These are phyloP conservation scores for Falco peregrinus DNA, from an alignment of 2,797 vertebrate genomes.

Conservation along the genomic window DNA sequence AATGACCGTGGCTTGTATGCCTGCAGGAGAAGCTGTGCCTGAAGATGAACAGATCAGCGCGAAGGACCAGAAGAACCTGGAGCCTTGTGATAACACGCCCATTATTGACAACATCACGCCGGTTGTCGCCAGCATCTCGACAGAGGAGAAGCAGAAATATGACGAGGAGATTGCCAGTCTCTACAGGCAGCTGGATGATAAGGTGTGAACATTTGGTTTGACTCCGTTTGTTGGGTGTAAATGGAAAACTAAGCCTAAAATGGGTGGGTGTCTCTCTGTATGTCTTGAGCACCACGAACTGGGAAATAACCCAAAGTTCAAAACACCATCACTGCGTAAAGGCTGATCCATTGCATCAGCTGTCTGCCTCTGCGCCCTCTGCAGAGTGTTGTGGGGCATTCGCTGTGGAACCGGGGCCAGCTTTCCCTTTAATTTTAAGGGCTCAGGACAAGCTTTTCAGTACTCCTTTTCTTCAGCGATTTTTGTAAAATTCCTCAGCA, in stretches of 20 bases:
- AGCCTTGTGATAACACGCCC: conserved; percentile 85
- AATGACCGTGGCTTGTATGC: background rate
- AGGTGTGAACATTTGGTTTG: conserved; percentile 74
- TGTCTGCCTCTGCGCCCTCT: background rate
- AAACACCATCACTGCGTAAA: background rate
- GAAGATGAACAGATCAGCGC: conserved; percentile 87
- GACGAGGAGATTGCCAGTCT: conserved; percentile 87
- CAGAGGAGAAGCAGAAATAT: conserved; percentile 82
- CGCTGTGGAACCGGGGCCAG: background rate
- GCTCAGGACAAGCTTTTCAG: background rate
- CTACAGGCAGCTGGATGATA: conserved; percentile 93
- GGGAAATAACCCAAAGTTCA: background rate
- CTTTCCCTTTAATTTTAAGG: background rate
- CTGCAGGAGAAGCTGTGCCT: conserved; percentile 87
- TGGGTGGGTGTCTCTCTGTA: background rate
- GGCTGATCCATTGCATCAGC: background rate
- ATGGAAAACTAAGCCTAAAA: background rate
- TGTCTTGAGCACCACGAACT: rapidly evolving
- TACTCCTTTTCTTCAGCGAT: background rate
- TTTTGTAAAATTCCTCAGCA: background rate
- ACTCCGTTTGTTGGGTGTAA: background rate
- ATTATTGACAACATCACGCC: conserved; percentile 83
- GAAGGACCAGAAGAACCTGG: conserved; percentile 86
- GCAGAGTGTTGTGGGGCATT: background rate
- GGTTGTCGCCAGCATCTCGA: conserved; percentile 70